phyloP scores from a whole-genome alignment of 2,797 vertebrate genomes.

The Perodicticus potto region DNA sequence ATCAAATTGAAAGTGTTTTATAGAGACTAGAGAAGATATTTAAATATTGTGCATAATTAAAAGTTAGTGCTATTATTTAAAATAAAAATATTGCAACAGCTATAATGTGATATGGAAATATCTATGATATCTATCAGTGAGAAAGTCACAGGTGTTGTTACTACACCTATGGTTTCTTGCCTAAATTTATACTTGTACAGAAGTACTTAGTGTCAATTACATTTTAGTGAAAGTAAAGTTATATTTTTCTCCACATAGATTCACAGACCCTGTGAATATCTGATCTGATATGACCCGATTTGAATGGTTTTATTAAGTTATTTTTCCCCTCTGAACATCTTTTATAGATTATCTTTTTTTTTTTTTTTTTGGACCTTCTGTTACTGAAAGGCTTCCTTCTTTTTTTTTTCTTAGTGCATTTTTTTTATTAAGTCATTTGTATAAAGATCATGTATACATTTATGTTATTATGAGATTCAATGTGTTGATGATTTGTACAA shows the following conservation, averaged over 20 bases:
- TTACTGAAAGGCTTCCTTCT: too few relatives aligned
- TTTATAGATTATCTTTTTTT: too few relatives aligned
- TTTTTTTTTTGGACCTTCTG: background rate
- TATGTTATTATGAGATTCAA: too few relatives aligned
- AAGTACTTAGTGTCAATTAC: slow-evolving; percentile 27
- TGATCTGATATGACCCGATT: background rate
- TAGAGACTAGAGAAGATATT: background rate
- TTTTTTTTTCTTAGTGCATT: too few relatives aligned
- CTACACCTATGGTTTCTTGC: background rate
- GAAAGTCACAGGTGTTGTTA: background rate
- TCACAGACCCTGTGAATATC: background rate
- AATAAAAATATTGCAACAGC: background rate
- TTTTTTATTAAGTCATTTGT: too few relatives aligned
- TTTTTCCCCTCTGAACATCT: background rate
- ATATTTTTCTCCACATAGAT: background rate
- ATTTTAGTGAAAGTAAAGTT: background rate
- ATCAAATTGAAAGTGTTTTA: background rate
- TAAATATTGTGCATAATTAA: background rate
- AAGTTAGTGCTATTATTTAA: background rate
- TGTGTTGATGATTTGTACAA: too few relatives aligned
- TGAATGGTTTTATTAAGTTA: background rate
- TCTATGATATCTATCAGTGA: background rate
- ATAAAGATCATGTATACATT: too few relatives aligned
- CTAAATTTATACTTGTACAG: slow-evolving; percentile 26
- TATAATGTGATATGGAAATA: slow-evolving; percentile 3